Evolutionary conservation across 2,797 vertebrate genomes (phyloP).

Genomic region (Perodicticus potto): DNA sequence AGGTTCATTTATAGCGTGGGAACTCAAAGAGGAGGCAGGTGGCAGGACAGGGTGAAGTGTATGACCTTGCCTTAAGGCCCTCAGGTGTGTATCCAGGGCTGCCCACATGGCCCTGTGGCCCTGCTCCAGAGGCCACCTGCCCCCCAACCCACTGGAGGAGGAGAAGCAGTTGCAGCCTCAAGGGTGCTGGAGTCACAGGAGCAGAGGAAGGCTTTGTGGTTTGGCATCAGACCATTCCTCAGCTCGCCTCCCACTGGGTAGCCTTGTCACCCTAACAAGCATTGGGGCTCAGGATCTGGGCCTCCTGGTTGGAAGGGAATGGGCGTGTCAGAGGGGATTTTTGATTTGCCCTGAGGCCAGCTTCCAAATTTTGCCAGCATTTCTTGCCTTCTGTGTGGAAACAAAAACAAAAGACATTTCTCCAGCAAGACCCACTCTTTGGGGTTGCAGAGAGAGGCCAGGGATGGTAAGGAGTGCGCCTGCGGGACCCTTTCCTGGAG

Average conservation of each 20-base stretch:
- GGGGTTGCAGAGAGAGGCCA: background rate
- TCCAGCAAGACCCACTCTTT: background rate
- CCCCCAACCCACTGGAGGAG: background rate
- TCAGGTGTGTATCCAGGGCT: background rate
- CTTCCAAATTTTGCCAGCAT: background rate
- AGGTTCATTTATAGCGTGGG: background rate
- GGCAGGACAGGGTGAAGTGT: background rate
- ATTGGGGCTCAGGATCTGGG: background rate
- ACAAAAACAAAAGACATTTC: background rate
- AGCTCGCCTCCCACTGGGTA: background rate
- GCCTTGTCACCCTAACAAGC: background rate
- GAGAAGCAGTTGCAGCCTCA: background rate
- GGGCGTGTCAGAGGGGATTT: background rate
- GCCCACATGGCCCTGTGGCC: background rate
- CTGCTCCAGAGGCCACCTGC: background rate
- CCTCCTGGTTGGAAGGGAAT: background rate
- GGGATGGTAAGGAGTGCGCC: too few relatives aligned
- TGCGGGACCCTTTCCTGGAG: fast-evolving
- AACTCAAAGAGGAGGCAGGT: background rate
- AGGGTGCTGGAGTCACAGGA: background rate
- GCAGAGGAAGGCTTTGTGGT: background rate
- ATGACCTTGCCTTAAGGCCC: background rate
- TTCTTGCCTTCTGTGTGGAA: background rate
- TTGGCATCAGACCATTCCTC: background rate
- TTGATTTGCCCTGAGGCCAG: background rate